phyloP scores from a whole-genome alignment of 2,888 invertebrate species.

The Eremobia ochroleuca region DNA sequence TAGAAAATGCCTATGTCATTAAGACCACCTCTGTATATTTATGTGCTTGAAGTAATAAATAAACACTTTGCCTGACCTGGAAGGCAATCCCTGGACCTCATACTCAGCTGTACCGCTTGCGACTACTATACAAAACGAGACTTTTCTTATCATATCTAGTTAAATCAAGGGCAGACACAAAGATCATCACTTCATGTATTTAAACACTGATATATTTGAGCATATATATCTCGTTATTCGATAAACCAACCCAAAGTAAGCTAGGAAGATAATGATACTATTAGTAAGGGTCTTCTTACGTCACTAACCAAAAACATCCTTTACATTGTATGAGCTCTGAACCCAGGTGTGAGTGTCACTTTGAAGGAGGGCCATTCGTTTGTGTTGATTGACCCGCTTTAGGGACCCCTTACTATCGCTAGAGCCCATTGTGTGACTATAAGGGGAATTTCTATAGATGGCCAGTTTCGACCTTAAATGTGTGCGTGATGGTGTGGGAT shows the following conservation, averaged over 20 bases:
- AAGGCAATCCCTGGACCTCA: too few relatives aligned
- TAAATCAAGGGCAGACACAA: not conserved
- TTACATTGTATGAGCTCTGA: conserved; percentile 16
- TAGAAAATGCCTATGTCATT: too few relatives aligned
- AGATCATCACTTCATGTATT: not conserved
- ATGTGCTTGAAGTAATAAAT: too few relatives aligned
- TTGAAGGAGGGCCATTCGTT: conserved; percentile 43
- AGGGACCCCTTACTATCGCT: conserved; percentile 35
- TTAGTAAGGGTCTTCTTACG: not conserved
- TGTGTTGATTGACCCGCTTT: conserved; percentile 60
- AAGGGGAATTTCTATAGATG: conserved; percentile 44
- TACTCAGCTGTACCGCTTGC: too few relatives aligned
- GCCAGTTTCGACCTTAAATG: conserved; percentile 44
- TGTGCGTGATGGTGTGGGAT: conserved; percentile 21
- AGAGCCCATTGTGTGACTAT: conserved; percentile 32
- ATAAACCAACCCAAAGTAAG: not conserved
- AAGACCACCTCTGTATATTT: too few relatives aligned
- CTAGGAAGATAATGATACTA: not conserved
- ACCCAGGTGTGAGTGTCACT: conserved; percentile 46
- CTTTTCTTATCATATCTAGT: too few relatives aligned
- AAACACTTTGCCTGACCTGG: too few relatives aligned
- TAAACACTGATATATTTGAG: not conserved
- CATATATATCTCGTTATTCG: not conserved
- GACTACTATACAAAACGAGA: too few relatives aligned
- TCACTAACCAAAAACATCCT: conserved; percentile 14